Percentiles rank a stretch among this genome's conserved stretches.
These are phyloP conservation scores for Zaprionus vittiger DNA, from an alignment of 1,140 invertebrate species.

Conservation along the genomic window DNA sequence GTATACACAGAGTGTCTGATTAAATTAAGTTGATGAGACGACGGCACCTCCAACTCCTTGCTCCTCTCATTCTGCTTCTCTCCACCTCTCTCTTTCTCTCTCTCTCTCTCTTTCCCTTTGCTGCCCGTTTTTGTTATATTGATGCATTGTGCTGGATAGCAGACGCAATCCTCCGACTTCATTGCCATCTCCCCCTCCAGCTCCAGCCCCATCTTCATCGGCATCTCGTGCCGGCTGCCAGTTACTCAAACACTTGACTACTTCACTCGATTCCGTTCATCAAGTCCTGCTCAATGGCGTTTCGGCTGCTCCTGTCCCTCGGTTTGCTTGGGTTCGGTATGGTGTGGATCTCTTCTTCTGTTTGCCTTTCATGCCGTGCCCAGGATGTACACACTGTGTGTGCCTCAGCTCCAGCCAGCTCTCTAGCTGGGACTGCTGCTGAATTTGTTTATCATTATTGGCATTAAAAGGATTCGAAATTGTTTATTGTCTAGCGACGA, in stretches of 20 bases:
- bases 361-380: conserved; percentile 65
- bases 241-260: conserved; percentile 75
- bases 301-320: conserved; percentile 56
- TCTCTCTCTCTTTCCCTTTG: conserved; percentile 45
- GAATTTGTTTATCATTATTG: conserved; percentile 83
- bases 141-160: conserved; percentile 68
- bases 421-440: conserved; percentile 26
- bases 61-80: conserved; percentile 11
- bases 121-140: conserved; percentile 78
- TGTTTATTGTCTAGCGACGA: conserved; percentile 74
- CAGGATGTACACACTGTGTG: conserved; percentile 34
- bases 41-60: conserved; percentile 18
- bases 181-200: neutral
- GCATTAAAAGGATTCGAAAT: conserved; percentile 82
- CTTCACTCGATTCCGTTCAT: conserved; percentile 70
- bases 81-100: neutral
- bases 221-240: conserved; percentile 35
- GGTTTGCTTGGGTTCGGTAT: neutral
- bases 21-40: conserved; percentile 82
- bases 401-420: conserved; percentile 11
- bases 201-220: conserved; percentile 8
- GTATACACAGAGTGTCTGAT: conserved; percentile 79
- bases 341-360: conserved; percentile 42
- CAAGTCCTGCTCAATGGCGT: conserved; percentile 61
- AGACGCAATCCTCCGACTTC: conserved; percentile 27